Percentiles rank a stretch among this genome's conserved stretches.
Evolutionary conservation across 2,797 vertebrate genomes (phyloP).

Genomic region (Enteromius thamalakanensis): DNA sequence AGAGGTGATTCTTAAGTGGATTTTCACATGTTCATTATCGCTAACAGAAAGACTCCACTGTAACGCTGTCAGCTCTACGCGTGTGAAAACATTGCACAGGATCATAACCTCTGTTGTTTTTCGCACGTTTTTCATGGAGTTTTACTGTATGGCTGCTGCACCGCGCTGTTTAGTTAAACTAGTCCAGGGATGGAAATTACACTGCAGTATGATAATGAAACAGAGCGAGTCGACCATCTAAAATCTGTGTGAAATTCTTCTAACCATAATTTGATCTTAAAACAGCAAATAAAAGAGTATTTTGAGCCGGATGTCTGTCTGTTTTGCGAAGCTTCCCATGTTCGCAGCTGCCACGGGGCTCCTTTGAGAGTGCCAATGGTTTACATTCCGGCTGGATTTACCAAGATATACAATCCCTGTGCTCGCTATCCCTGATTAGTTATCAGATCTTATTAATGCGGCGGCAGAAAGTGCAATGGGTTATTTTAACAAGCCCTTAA

Average conservation of each 20-base stretch:
- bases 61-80: constrained; percentile 23
- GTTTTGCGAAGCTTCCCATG: constrained; percentile 58
- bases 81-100: constrained; percentile 26
- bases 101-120: constrained; percentile 9
- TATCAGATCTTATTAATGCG: constrained; percentile 74
- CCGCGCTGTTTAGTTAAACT: neutral
- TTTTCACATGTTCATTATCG: constrained; percentile 41
- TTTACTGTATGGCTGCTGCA: constrained; percentile 1
- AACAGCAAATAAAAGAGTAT: constrained; percentile 75
- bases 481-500: constrained; percentile 69
- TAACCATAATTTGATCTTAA: constrained; percentile 82
- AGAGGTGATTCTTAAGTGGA: constrained; percentile 35
- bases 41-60: constrained; percentile 1
- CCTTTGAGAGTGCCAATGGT: constrained; percentile 67
- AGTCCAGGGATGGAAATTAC: constrained; percentile 67
- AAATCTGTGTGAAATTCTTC: constrained; percentile 79
- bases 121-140: constrained; percentile 10
- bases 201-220: constrained; percentile 76
- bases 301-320: constrained; percentile 61
- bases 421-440: constrained; percentile 72
- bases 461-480: constrained; percentile 69
- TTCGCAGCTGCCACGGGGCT: constrained; percentile 76
- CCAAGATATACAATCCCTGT: constrained; percentile 74
- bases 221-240: constrained; percentile 75
- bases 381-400: constrained; percentile 78